Evolutionary conservation across 2,113 vertebrate species (phyloP).

Genomic region (Upupa epops): DNA sequence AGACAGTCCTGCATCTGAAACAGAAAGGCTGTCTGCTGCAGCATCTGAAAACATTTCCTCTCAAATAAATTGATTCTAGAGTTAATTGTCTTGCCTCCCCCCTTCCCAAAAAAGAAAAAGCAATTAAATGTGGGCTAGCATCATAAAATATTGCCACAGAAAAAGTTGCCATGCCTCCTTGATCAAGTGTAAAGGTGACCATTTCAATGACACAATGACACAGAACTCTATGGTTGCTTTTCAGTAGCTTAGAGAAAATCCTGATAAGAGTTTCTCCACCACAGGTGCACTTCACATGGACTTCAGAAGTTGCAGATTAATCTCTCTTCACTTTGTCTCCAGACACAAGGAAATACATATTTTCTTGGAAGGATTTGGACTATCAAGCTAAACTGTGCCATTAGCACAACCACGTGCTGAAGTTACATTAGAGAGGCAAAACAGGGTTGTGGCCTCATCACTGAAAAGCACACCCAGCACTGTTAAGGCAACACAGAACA

Average conservation of each 20-base stretch:
- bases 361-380: not conserved
- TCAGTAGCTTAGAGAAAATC: not conserved
- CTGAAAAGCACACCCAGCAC: not conserved
- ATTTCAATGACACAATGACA: not conserved
- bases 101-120: slow-evolving; percentile 33
- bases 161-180: not conserved
- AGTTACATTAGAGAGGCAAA: not conserved
- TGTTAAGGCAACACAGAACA: not conserved
- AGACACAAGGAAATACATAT: not conserved
- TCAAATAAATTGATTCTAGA: slow-evolving; percentile 27
- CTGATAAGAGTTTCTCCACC: not conserved
- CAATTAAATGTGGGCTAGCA: not conserved
- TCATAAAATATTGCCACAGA: not conserved
- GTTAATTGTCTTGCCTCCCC: slow-evolving; percentile 20
- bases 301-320: not conserved
- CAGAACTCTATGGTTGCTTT: not conserved
- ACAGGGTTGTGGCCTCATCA: not conserved
- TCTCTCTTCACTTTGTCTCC: not conserved
- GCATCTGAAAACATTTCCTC: slow-evolving; percentile 19
- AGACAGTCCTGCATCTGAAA: slow-evolving; percentile 34
- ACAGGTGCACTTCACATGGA: not conserved
- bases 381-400: not conserved
- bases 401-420: not conserved
- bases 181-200: not conserved
- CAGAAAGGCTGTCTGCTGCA: slow-evolving; percentile 27